Evolutionary conservation across 2,888 invertebrate genomes (phyloP), one percentile per base, ranked within the genome.

Genomic region (Teleogryllus oceanicus): DNA sequence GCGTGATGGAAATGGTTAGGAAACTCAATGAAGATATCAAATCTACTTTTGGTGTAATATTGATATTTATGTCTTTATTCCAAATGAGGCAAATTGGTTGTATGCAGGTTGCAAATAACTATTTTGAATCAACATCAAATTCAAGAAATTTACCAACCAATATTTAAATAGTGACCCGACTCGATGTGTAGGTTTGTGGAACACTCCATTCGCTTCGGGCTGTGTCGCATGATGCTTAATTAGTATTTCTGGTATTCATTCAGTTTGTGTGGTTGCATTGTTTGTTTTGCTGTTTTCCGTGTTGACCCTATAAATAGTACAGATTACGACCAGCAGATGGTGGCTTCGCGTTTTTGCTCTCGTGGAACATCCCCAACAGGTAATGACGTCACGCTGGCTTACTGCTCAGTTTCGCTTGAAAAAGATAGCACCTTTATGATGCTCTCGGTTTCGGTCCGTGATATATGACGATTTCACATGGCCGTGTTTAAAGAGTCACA

Each of bases 271-370:
- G 16, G n/a, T 62, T 18, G 62, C 16, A 62, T 13, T 62, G 62
- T 62, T 62, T 62, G 62, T 62, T 62, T 62, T 62, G 13, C 16
- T 62, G n/a, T 62, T 62, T 62, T 62, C 16, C 62, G n/a, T 62
- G 62, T 62, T 62, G 62, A 62, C 62, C 62, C n/a, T 62, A 62
- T 62, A 62, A 62, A 62, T 62, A 62, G 62, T 62, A n/a, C 62
- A 62, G 62, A 62, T 62, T 62, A 62, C 62, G n/a, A 18, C 62
- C 62, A 62, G 16, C 62, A 62, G 62, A 62, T 62, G 62, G 13
- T 62, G 62, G n/a, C 62, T 62, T 13, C 16, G 16, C 13, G 62
- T 62, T 62, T 62, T 62, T n/a, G n/a, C n/a, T 62, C 62, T 62
- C 37, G 37, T 37, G 62, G 5, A 62, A 62, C 62, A 62, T 62